Evolutionary conservation across 1,140 invertebrate species (phyloP).

Genomic region (Heliconius congener): DNA sequence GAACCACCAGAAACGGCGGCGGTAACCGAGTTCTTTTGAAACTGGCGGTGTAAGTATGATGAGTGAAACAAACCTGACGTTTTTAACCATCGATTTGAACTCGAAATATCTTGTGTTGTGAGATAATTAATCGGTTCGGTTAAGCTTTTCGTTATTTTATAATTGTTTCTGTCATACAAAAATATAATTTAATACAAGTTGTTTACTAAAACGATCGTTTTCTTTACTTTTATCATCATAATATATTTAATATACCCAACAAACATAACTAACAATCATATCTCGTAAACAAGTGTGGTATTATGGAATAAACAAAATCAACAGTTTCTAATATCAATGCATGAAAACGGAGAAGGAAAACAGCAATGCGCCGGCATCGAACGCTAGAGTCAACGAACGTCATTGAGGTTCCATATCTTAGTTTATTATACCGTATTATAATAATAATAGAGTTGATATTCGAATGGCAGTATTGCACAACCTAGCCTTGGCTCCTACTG

Average conservation of each 20-base stretch:
- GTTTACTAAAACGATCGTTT: background rate
- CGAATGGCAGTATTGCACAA: slow-evolving; percentile 47
- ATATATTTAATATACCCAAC: background rate
- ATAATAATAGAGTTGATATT: slow-evolving; percentile 53
- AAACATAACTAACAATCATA: slow-evolving; percentile 29
- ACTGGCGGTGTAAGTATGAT: slow-evolving; percentile 55
- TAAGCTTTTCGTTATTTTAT: background rate
- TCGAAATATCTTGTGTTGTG: slow-evolving; percentile 5
- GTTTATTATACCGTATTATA: slow-evolving; percentile 45
- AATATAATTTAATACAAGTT: background rate
- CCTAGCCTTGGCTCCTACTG: slow-evolving; percentile 80
- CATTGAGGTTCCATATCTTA: slow-evolving; percentile 63
- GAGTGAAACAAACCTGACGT: slow-evolving; percentile 64
- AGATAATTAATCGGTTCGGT: background rate
- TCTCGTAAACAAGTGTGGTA: slow-evolving; percentile 34
- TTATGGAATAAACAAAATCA: slow-evolving; percentile 51
- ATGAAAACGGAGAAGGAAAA: slow-evolving; percentile 81
- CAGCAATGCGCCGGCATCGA: slow-evolving; percentile 79
- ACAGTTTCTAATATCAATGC: slow-evolving; percentile 80
- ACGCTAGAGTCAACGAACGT: slow-evolving; percentile 80
- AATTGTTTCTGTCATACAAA: background rate
- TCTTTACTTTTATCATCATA: background rate
- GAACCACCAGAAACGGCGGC: background rate
- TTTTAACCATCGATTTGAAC: slow-evolving; percentile 40
- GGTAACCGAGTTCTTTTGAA: slow-evolving; percentile 43